These are phyloP conservation scores for Sciurus carolinensis DNA, from an alignment of 2,797 vertebrate species.

Conservation along the genomic window DNA sequence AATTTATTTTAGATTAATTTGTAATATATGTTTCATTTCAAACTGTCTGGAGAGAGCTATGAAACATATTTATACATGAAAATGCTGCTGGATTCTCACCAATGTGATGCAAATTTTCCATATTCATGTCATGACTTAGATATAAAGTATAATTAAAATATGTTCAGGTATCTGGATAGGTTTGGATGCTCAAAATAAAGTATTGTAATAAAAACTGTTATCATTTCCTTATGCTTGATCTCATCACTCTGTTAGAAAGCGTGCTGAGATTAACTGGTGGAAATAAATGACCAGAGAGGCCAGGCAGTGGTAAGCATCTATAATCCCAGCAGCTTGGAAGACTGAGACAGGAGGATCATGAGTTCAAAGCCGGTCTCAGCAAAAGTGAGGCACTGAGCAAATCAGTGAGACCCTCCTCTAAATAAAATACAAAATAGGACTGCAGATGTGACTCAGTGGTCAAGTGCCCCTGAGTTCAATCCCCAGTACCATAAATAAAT, in stretches of 20 bases:
- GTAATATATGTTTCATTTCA: conserved; percentile 71
- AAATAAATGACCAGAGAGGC: conserved; percentile 1
- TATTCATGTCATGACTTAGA: conserved; percentile 5
- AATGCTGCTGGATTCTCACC: conserved; percentile 34
- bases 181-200: conserved; percentile 17
- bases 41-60: conserved; percentile 62
- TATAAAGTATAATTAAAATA: conserved; percentile 62
- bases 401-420: too few species aligned
- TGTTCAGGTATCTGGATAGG: conserved; percentile 21
- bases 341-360: too few species aligned
- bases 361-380: too few species aligned
- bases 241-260: conserved; percentile 7
- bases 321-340: too few species aligned
- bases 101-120: conserved; percentile 5
- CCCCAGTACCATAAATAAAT: too few species aligned
- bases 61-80: conserved; percentile 69
- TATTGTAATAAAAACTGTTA: background rate
- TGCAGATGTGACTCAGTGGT: too few species aligned
- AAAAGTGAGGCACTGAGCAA: too few species aligned
- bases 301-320: too few species aligned
- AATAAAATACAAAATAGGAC: too few species aligned
- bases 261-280: background rate
- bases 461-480: too few species aligned
- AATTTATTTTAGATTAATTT: conserved; percentile 80
- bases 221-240: conserved; percentile 11